Percentiles rank a stretch among this genome's conserved stretches.
These are phyloP conservation scores for Amphiprion clarkii DNA, from an alignment of 2,797 vertebrate species.

Conservation along the genomic window DNA sequence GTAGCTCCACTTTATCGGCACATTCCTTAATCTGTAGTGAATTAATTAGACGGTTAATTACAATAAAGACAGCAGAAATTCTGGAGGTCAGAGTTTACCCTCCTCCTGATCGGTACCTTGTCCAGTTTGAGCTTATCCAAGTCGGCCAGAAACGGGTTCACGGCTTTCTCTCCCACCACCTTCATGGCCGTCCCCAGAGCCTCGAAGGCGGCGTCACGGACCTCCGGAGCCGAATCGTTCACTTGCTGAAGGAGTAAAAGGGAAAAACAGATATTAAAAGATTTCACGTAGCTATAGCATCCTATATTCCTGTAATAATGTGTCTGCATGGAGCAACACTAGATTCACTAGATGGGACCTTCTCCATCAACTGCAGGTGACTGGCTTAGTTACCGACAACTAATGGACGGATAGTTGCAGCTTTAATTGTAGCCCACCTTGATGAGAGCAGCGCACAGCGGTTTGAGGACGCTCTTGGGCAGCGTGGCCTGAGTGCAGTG, in stretches of 20 bases:
- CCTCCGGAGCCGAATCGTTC: slow-evolving; percentile 96
- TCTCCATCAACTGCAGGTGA: no score
- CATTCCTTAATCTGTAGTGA: slow-evolving; percentile 94
- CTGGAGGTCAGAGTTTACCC: background rate
- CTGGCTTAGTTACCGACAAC: no score
- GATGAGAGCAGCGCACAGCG: slow-evolving; percentile 94
- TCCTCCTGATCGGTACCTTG: slow-evolving; percentile 82
- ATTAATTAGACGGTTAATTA: background rate
- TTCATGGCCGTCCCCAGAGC: slow-evolving; percentile 96
- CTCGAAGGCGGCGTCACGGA: slow-evolving; percentile 97
- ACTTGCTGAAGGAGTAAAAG: slow-evolving; percentile 88
- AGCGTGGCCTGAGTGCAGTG: slow-evolving; percentile 93
- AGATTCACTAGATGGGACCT: no score
- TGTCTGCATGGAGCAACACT: no score
- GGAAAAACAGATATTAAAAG: background rate
- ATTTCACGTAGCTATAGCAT: no score
- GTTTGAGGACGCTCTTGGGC: slow-evolving; percentile 94
- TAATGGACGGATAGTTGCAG: no score
- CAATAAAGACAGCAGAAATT: background rate
- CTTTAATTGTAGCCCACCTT: slow-evolving; percentile 85
- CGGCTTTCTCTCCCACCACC: slow-evolving; percentile 96
- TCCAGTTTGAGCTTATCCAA: slow-evolving; percentile 98
- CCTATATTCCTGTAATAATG: no score
- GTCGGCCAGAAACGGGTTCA: slow-evolving; percentile 94
- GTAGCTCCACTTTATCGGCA: slow-evolving; percentile 94